Percentiles rank a stretch among this genome's conserved stretches.
These are phyloP conservation scores for Tinea semifulvella DNA, from an alignment of 2,888 invertebrate genomes.

Conservation along the genomic window DNA sequence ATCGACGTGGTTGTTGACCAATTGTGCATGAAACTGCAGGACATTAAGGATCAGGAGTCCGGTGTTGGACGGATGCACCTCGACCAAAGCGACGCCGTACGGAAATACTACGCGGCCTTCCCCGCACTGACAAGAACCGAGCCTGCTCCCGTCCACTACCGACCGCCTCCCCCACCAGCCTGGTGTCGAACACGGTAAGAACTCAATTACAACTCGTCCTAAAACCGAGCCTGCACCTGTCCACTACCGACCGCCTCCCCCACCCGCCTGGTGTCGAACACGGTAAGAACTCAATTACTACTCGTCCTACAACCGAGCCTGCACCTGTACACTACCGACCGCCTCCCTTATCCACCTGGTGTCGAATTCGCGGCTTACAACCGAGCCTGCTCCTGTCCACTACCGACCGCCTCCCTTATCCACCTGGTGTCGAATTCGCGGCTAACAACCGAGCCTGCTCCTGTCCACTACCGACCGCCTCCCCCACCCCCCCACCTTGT, in stretches of 20 bases:
- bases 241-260: slow-evolving; percentile 54
- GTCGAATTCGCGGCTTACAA: slow-evolving; percentile 56
- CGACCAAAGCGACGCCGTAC: slow-evolving; percentile 72
- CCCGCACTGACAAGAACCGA: slow-evolving; percentile 70
- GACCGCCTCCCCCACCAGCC: slow-evolving; percentile 54
- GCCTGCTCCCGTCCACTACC: slow-evolving; percentile 51
- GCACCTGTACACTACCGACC: slow-evolving; percentile 51
- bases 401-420: slow-evolving; percentile 57
- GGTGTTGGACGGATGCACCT: slow-evolving; percentile 43
- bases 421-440: slow-evolving; percentile 21
- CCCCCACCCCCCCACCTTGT: neutral
- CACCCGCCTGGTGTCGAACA: slow-evolving; percentile 57
- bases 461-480: neutral
- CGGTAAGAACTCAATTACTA: neutral
- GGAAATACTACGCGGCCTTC: slow-evolving; percentile 81
- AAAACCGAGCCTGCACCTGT: slow-evolving; percentile 54
- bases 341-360: slow-evolving; percentile 58
- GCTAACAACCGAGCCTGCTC: neutral
- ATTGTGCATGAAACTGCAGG: slow-evolving; percentile 79
- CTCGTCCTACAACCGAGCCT: slow-evolving; percentile 49
- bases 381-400: slow-evolving; percentile 47
- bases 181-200: too few relatives aligned
- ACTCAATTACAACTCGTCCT: slow-evolving; percentile 20
- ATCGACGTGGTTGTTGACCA: slow-evolving; percentile 86
- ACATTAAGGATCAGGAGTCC: slow-evolving; percentile 63